These are phyloP conservation scores for Apocheima hispidaria DNA, from an alignment of 2,888 invertebrate genomes.

Conservation along the genomic window DNA sequence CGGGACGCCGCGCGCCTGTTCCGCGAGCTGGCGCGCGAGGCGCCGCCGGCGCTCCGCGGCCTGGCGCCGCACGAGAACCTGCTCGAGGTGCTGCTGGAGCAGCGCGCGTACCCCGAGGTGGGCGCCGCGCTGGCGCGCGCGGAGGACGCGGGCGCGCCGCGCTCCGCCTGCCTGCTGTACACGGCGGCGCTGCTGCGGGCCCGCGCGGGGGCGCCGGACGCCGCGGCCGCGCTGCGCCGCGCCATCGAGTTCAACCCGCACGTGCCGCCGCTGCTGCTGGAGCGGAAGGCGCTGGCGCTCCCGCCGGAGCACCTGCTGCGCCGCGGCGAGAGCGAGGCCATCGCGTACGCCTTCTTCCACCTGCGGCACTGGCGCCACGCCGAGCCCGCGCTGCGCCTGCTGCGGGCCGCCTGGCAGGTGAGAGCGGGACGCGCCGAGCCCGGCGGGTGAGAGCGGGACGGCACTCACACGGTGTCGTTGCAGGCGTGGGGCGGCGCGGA, in stretches of 20 bases:
- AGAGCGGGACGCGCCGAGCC: conserved; percentile 90
- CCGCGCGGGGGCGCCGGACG: conserved; percentile 93
- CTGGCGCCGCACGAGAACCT: conserved; percentile 96
- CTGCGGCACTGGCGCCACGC: conserved; percentile 98
- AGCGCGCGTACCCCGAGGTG: conserved; percentile 98
- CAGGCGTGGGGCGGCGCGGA: conserved; percentile 93
- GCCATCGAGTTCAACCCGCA: conserved; percentile 98
- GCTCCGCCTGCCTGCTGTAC: conserved; percentile 97
- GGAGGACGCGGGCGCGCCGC: conserved; percentile 97
- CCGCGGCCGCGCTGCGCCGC: conserved; percentile 91
- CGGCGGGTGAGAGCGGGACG: not conserved
- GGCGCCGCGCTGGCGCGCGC: conserved; percentile 78
- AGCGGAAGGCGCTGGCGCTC: conserved; percentile 97
- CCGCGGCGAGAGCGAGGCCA: conserved; percentile 98
- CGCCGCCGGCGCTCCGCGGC: conserved; percentile 97
- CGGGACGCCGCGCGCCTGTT: conserved; percentile 99
- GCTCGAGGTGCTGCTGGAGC: conserved; percentile 97
- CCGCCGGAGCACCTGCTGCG: conserved; percentile 99
- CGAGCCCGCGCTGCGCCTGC: conserved; percentile 94
- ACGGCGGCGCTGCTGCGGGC: conserved; percentile 97
- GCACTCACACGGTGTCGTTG: not conserved
- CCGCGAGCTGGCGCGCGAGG: conserved; percentile 98
- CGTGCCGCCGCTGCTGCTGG: conserved; percentile 98
- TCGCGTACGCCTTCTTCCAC: conserved; percentile 98
- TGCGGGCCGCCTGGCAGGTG: conserved; percentile 85